These are phyloP conservation scores for Knipowitschia caucasica DNA, from an alignment of 2,797 vertebrate species.

Conservation along the genomic window DNA sequence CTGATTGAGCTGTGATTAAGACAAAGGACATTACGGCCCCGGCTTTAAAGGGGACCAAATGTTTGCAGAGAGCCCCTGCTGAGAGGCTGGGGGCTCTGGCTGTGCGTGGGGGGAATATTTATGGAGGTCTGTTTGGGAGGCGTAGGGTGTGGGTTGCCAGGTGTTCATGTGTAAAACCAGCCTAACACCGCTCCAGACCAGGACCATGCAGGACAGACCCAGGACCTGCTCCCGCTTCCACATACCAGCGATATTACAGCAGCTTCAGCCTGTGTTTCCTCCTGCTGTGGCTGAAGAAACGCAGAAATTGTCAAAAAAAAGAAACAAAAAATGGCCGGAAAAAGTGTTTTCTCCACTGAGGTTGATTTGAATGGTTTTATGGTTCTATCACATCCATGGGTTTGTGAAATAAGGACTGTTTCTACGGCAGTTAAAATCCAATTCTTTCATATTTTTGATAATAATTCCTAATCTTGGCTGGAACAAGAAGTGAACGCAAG, in stretches of 20 bases:
- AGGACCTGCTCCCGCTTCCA: constrained; percentile 23
- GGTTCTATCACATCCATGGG: too few species aligned
- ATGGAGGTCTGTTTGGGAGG: constrained; percentile 66
- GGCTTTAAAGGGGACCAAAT: constrained; percentile 65
- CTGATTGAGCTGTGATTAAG: constrained; percentile 54
- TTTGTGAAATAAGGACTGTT: too few species aligned
- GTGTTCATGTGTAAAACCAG: constrained; percentile 59
- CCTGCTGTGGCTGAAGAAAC: background rate
- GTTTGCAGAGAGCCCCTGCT: constrained; percentile 63
- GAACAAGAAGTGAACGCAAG: too few species aligned
- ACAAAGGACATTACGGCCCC: constrained; percentile 54
- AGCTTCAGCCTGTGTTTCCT: constrained; percentile 8
- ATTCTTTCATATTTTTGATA: too few species aligned
- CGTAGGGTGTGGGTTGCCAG: constrained; percentile 50
- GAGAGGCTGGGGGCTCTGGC: constrained; percentile 70
- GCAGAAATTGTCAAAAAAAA: background rate
- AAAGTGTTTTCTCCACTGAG: background rate
- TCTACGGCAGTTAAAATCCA: too few species aligned
- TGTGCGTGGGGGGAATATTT: constrained; percentile 73
- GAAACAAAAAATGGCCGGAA: too few species aligned
- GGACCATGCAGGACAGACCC: constrained; percentile 22
- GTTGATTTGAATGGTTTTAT: background rate
- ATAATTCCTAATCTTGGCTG: too few species aligned
- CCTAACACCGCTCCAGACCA: constrained; percentile 32
- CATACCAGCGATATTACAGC: constrained; percentile 42